These are phyloP conservation scores for Dolichopus griseipennis DNA, from an alignment of 2,888 invertebrate species.

Conservation along the genomic window DNA sequence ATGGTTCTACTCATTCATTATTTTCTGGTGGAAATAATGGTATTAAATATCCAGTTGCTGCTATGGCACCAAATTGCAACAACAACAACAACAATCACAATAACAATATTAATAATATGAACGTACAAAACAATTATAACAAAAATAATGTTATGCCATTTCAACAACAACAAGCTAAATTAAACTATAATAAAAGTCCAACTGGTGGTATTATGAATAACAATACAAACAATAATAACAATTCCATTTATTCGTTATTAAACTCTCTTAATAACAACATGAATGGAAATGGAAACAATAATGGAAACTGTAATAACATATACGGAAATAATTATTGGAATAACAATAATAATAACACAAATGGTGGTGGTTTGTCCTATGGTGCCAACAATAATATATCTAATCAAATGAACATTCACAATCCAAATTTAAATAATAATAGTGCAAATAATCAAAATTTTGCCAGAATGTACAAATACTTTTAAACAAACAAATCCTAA, in stretches of 20 bases:
- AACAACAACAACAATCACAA: conserved; percentile 8
- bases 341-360: conserved; percentile 16
- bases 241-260: conserved; percentile 22
- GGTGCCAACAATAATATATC: conserved; percentile 11
- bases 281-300: conserved; percentile 19
- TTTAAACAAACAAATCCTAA: conserved; percentile 22
- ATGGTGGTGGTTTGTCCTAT: conserved; percentile 10
- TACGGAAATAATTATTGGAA: conserved; percentile 11
- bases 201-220: not conserved
- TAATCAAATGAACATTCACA: not conserved
- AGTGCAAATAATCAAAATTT: conserved; percentile 20
- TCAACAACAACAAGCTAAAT: conserved; percentile 16
- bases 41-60: conserved; percentile 11
- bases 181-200: conserved; percentile 14
- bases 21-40: conserved; percentile 19
- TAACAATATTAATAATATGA: not conserved
- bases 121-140: conserved; percentile 14
- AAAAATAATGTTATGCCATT: conserved; percentile 14
- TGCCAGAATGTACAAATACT: conserved; percentile 27
- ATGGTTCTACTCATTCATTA: conserved; percentile 16
- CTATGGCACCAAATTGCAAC: conserved; percentile 9
- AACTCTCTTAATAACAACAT: conserved; percentile 23
- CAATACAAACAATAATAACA: conserved; percentile 9
- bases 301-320: conserved; percentile 18
- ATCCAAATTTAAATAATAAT: conserved; percentile 15